These are phyloP conservation scores for Trematomus loennbergii DNA, from an alignment of 2,113 vertebrate genomes.

Conservation along the genomic window DNA sequence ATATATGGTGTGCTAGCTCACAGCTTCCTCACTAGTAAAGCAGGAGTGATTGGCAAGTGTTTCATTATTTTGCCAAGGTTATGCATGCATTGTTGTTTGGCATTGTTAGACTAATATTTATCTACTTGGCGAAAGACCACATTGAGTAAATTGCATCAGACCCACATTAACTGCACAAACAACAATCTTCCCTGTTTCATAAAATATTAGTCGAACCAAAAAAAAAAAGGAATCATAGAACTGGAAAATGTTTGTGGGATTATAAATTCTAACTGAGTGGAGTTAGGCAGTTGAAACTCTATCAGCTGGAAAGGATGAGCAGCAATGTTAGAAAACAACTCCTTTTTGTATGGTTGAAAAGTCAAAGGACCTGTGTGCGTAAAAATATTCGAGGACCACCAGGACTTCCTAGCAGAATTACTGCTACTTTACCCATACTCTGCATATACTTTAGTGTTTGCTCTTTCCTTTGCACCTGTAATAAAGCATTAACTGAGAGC, in stretches of 20 bases:
- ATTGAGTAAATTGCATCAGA: background rate
- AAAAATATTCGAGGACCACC: background rate
- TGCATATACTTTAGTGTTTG: background rate
- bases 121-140: background rate
- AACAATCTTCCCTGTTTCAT: background rate
- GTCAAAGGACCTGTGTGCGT: background rate
- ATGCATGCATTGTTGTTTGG: conserved; percentile 2
- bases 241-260: background rate
- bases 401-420: background rate
- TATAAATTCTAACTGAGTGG: background rate
- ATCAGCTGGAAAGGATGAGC: too few species aligned
- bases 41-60: background rate
- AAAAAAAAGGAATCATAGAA: background rate
- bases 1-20: conserved; percentile 5
- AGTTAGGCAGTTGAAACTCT: too few species aligned
- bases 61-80: conserved; percentile 23
- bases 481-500: background rate
- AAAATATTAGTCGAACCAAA: background rate
- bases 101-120: background rate
- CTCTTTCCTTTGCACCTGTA: conserved; percentile 3
- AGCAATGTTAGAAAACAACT: too few species aligned
- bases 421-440: background rate
- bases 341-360: background rate
- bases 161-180: background rate
- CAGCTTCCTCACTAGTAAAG: conserved; percentile 26